Base-by-base conservation (phyloP, 2,113 vertebrate species). In the Pteropus alecto region DNA sequence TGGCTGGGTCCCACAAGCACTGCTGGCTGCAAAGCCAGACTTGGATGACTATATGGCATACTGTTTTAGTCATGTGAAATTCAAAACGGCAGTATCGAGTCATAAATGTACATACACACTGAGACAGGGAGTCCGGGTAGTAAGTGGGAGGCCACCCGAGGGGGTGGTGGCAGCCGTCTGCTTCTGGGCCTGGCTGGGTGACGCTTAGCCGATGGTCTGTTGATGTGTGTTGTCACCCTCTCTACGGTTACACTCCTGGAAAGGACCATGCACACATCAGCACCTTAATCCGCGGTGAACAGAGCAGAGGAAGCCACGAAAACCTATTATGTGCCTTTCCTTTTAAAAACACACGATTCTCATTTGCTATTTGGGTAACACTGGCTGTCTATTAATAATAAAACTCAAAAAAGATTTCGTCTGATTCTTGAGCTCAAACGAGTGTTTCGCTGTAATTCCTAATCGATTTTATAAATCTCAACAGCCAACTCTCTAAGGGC, bases 141-240 rank as follows among this genome's bases (percentile, higher is more conserved):
- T 24, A 51, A n/a, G 3, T 21, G 12, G 10, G 30, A n/a, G 1
- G 12, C 21, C 1, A 4, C 15, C 2, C 1, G 2, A 26, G 1
- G 2, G 0, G 6, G 35, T 60, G 11, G 22, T 8, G 14, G 15
- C 16, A 56, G 15, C 35, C 11, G 38, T 65, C 22, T 24, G 0
- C 56, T 43, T 41, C 12, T 67, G 46, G 30, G 16, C 14, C 65
- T 74, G 21, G 15, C 7, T 65, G 60, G 60, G 22, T 11, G 16
- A 10, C 2, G 6, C 6, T 30, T 54, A 22, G 46, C 6, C 48
- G 35, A 3, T 33, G 38, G 12, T 41, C 4, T 76, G 21, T n/a
- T 5, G 58, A 21, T 18, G 16, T 16, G 54, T 33, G 58, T 13
- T 48, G 6, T 33, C 28, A 33, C 54, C 92, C 90, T 70, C 21